Evolutionary conservation across 1,140 invertebrate species (phyloP), one percentile per base, ranked within the genome.

Genomic region (Belonocnema kinseyi): DNA sequence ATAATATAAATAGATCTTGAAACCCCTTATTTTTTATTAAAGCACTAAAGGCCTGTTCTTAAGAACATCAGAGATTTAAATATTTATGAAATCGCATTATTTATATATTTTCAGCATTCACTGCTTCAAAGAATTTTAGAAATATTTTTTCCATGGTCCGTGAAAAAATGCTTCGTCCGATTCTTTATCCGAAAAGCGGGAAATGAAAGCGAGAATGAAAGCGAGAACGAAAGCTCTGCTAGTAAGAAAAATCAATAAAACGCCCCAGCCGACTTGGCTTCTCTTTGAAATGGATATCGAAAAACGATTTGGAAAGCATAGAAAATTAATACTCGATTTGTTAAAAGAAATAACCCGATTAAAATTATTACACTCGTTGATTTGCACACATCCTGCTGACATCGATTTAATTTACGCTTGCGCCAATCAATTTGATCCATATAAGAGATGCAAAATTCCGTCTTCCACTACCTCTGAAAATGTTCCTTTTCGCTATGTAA

Each of bases 381-480:
- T 81, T 58, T 75, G 72, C 78, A 66, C 79, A n/a, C 56, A 77
- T n/a, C n/a, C 16, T 16, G 26, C 13, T 26, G 11, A 26, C 80
- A 85, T 87, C 79, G 82, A 85, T 85, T 79, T 82, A 54, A 71
- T 77, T 77, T 77, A 81, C 77, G 82, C 80, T 82, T 80, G 80
- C 78, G 74, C 74, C 74, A 78, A 79, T 80, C 61, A 80, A 75
- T 79, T 78, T 76, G 13, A 77, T 66, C 4, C 50, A 17, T 61
- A 17, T 61, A 33, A 21, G 14, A 50, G 17, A 50, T 66, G 50
- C 61, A 2, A n/a, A 16, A 40, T 66, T 26, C 6, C 6, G 2
- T 40, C n/a, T 40, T 66, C 33, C 14, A 56, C 54, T 21, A 56
- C 14, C 26, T 2, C 26, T 40, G 8, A 66, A 66, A 66, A 66